Evolutionary conservation across 2,113 vertebrate species (phyloP).

Genomic region (Nothocercus julius): DNA sequence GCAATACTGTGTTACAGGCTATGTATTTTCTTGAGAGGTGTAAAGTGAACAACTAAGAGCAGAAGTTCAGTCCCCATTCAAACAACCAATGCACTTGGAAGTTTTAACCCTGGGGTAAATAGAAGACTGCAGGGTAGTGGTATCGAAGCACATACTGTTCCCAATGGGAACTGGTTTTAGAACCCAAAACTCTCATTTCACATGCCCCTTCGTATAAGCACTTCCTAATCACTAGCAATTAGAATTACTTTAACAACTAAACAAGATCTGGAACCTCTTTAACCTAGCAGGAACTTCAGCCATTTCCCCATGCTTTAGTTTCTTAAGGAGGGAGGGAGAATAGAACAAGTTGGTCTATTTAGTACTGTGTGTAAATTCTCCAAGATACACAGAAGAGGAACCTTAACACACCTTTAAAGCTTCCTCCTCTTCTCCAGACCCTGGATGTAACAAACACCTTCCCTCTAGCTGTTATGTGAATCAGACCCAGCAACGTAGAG

Average conservation of each 20-base stretch:
- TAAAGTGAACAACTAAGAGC: not conserved
- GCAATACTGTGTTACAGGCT: not conserved
- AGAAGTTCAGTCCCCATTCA: not conserved
- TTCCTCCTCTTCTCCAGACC: not conserved
- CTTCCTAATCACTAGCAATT: not conserved
- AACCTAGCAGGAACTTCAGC: not conserved
- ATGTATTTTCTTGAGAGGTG: not conserved
- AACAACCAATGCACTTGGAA: not conserved
- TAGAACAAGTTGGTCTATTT: not conserved
- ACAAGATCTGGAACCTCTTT: not conserved
- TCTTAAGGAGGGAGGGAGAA: fast-evolving
- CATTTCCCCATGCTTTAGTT: not conserved
- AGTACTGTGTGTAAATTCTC: not conserved
- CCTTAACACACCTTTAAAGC: not conserved
- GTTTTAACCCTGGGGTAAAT: not conserved
- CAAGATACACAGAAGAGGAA: not conserved
- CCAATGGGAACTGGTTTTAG: not conserved
- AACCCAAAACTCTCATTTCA: not conserved
- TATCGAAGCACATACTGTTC: not conserved
- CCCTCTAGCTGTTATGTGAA: too few species aligned
- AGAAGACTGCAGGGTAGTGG: not conserved
- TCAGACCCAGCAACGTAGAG: too few species aligned
- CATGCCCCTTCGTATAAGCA: not conserved
- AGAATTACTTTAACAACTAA: not conserved
- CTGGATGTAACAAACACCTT: not conserved